Base-by-base conservation (phyloP, 2,888 invertebrate species). In the Philereme transversata region DNA sequence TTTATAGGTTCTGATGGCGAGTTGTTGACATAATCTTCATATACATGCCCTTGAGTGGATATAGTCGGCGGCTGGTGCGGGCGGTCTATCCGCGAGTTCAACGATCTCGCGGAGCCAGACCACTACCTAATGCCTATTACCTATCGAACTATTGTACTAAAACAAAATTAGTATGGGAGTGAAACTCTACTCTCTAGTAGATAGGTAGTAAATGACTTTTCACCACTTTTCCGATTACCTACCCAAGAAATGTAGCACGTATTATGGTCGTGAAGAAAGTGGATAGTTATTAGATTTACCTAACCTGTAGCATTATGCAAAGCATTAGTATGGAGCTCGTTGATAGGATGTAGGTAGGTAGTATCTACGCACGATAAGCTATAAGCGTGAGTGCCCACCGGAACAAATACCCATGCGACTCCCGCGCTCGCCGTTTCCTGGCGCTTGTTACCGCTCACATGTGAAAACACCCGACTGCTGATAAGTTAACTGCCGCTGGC, bases 71-170 rank as follows among this genome's bases (percentile, higher is more conserved):
- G 69, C 74, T 65, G 75, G 76, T 72, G 76, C 77, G 77, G 73
- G 77, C 76, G 75, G 70, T 79, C 77, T 82, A 83, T 84, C 84
- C 78, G 83, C 83, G 84, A 88, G 90, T 89, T 90, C 83, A 91
- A 90, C 78, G 89, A 75, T 86, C 90, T 68, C 67, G 78, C 89
- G 90, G 90, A 90, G 90, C 83, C 88, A 84, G 72, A 75, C 71
- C 75, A 74, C 65, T 7, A n/a, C n/a, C 40, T 8, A 40, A 64
- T 70, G 66, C 57, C 54, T 69, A 69, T 57, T 51, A 41, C 48
- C 49, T 41, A 49, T 36, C 46, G 49, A 59, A 46, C 46, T 52
- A 51, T n/a, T n/a, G n/a, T 33, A 6, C n/a, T 33, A 34, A 43
- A 51, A 10, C 41, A n/a, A 43, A 34, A 51, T 38, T 38, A 22